A percentile compares a stretch with the other conserved stretches of the same genome.
Conservation (phyloP, 2,113 vertebrate species). For the Rousettus leschenaultii region DNA sequence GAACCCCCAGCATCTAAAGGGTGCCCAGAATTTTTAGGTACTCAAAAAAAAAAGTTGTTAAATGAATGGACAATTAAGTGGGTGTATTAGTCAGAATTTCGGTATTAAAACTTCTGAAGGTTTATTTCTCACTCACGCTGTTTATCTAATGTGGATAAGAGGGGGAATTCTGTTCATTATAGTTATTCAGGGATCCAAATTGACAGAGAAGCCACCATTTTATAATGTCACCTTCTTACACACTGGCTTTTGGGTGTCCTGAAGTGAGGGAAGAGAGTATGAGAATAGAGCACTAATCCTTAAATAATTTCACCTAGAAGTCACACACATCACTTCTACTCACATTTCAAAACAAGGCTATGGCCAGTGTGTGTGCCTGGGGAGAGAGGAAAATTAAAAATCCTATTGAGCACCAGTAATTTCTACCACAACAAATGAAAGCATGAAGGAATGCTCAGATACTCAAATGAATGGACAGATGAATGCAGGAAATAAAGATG, state of each 20-base stretch:
- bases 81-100: neutral
- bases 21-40: neutral
- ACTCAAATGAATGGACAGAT: neutral
- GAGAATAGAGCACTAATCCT: neutral
- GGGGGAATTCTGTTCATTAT: neutral
- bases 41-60: neutral
- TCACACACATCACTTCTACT: neutral
- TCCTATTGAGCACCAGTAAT: neutral
- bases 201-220: neutral
- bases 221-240: neutral
- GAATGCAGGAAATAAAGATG: neutral
- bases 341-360: neutral
- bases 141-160: neutral
- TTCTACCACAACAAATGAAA: neutral
- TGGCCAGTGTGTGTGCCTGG: neutral
- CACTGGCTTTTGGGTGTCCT: neutral
- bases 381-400: neutral
- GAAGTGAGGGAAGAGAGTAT: fast-evolving
- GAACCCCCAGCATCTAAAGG: neutral
- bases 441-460: neutral
- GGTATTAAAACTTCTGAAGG: neutral
- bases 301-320: neutral
- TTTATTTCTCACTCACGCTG: neutral
- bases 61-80: neutral
- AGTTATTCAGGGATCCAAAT: neutral